Conservation (phyloP, 2,888 invertebrate genomes). For the Agrochola lota region DNA sequence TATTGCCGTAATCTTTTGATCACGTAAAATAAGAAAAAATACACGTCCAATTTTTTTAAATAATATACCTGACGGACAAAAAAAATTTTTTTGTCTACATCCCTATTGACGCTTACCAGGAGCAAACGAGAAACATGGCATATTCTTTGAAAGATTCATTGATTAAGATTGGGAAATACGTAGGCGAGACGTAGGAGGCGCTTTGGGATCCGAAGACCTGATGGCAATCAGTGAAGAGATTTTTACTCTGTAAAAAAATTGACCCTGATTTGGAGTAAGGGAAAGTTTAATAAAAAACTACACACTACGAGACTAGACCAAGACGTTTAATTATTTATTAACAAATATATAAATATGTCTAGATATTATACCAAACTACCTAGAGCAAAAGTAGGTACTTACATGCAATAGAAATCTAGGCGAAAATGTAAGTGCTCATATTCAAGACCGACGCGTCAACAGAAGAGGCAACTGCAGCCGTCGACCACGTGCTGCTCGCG, state of each 20-base stretch:
- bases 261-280: too few relatives aligned
- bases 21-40: too few relatives aligned
- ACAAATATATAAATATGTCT: background rate
- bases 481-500: too few relatives aligned
- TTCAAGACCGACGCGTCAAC: too few relatives aligned
- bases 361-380: background rate
- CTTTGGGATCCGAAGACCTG: background rate
- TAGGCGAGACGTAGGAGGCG: too few relatives aligned
- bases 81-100: too few relatives aligned
- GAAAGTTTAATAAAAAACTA: slow-evolving; percentile 20
- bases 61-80: too few relatives aligned
- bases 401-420: background rate
- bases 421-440: background rate
- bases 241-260: background rate
- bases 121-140: background rate
- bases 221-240: background rate
- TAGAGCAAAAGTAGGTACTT: background rate
- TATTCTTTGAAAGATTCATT: background rate
- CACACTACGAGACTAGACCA: slow-evolving; percentile 30
- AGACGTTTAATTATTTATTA: slow-evolving; percentile 13
- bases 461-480: too few relatives aligned
- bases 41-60: too few relatives aligned
- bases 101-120: background rate
- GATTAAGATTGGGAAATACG: background rate
- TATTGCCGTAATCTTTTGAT: too few relatives aligned